phyloP scores from a whole-genome alignment of 2,888 invertebrate genomes.

The Megalurothrips usitatus region DNA sequence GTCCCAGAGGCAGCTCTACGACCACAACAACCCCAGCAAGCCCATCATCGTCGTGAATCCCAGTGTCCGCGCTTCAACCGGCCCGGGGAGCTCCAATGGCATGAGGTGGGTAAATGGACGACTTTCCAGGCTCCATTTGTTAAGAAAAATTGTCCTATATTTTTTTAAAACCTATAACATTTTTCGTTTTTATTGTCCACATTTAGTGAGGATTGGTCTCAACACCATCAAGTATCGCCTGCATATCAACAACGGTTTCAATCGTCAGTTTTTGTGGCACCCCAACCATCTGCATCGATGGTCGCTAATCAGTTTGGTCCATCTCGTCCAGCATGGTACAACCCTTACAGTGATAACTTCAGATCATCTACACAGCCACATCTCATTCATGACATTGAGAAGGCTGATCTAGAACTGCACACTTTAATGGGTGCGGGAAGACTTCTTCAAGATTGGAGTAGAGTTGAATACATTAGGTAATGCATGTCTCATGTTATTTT shows the following conservation, averaged over 20 bases:
- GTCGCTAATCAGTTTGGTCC: constrained; percentile 19
- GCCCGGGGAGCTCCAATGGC: constrained; percentile 44
- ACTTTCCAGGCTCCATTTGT: too few species aligned
- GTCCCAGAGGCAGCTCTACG: constrained; percentile 54
- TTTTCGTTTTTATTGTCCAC: not conserved
- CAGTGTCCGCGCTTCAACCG: constrained; percentile 45
- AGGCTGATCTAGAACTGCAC: constrained; percentile 64
- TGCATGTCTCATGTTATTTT: too few species aligned
- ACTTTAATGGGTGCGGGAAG: constrained; percentile 57
- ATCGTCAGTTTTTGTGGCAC: not conserved
- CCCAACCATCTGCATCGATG: not conserved
- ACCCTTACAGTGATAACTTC: constrained; percentile 55
- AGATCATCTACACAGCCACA: constrained; percentile 58
- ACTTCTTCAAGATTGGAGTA: constrained; percentile 59
- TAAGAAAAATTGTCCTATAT: too few species aligned
- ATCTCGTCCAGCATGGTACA: constrained; percentile 55
- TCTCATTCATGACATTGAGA: constrained; percentile 61
- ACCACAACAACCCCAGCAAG: constrained; percentile 63
- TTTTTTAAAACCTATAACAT: not conserved
- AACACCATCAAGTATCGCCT: not conserved
- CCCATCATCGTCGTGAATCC: constrained; percentile 55
- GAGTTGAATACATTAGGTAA: constrained; percentile 58
- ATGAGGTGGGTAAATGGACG: not conserved
- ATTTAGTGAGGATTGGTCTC: constrained; percentile 20
- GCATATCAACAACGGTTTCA: not conserved